These are phyloP conservation scores for Oncopeltus fasciatus DNA, from an alignment of 1,140 invertebrate genomes.

Conservation along the genomic window DNA sequence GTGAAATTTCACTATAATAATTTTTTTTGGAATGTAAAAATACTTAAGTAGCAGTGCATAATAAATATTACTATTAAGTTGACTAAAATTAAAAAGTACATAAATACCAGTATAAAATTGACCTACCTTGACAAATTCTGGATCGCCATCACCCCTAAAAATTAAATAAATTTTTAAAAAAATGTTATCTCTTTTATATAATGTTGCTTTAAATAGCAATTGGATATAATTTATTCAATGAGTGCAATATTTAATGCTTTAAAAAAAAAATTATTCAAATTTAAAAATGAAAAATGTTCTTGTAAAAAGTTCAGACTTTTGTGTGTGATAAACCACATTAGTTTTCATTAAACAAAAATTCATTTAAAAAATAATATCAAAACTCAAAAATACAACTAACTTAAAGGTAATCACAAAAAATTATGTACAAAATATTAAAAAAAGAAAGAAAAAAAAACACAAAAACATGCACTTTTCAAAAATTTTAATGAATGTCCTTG, in stretches of 20 bases:
- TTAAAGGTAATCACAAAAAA: not conserved
- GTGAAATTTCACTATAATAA: too few species aligned
- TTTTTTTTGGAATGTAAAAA: not conserved
- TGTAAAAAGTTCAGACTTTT: too few species aligned
- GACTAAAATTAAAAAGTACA: not conserved
- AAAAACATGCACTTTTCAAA: slow-evolving; percentile 5
- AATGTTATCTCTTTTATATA: too few species aligned
- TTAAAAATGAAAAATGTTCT: too few species aligned
- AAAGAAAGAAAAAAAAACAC: slow-evolving; percentile 5
- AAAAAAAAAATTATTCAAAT: too few species aligned
- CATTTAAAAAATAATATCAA: not conserved
- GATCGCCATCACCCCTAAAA: slow-evolving; percentile 25
- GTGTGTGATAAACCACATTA: not conserved
- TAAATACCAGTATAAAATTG: not conserved
- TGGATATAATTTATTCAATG: too few species aligned
- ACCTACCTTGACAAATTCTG: slow-evolving; percentile 27
- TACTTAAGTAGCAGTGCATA: not conserved
- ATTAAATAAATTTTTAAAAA: slow-evolving; percentile 6
- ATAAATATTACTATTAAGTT: too few species aligned
- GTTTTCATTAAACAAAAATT: not conserved
- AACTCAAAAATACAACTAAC: not conserved
- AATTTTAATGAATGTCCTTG: not conserved
- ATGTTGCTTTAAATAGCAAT: too few species aligned
- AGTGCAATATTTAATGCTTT: too few species aligned
- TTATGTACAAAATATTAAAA: slow-evolving; percentile 11